Evolutionary conservation across 2,888 invertebrate genomes (phyloP).

Genomic region (Rhagium mordax): DNA sequence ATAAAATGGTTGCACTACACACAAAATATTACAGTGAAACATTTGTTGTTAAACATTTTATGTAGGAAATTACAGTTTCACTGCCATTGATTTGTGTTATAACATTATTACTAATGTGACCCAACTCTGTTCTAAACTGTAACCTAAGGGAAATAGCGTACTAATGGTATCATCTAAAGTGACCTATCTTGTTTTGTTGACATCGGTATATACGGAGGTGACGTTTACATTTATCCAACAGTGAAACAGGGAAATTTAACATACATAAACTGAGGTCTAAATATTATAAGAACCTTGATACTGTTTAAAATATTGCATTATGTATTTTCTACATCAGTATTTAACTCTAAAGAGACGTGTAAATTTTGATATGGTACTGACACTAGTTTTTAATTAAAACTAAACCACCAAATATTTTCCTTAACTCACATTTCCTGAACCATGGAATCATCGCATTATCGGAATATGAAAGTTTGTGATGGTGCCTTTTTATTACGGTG

Average conservation of each 20-base stretch:
- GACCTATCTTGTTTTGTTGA: not conserved
- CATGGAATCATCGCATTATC: no score
- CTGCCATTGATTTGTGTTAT: not conserved
- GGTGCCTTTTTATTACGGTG: no score
- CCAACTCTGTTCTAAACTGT: slow-evolving; percentile 2
- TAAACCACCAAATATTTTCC: no score
- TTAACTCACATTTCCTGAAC: no score
- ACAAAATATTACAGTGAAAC: not conserved
- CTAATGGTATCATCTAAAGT: not conserved
- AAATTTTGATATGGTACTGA: no score
- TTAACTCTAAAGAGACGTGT: no score
- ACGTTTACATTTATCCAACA: not conserved
- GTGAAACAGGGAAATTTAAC: not conserved
- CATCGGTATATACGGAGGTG: not conserved
- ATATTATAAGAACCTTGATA: no score
- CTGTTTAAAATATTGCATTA: no score
- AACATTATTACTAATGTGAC: not conserved
- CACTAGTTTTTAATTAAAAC: no score
- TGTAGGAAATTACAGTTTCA: not conserved
- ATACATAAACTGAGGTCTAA: no score
- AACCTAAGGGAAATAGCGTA: not conserved
- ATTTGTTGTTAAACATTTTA: not conserved
- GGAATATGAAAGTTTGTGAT: no score
- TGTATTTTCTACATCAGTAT: no score
- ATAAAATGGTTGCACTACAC: not conserved